phyloP scores from a whole-genome alignment of 2,797 vertebrate species.

The Phoebastria nigripes region DNA sequence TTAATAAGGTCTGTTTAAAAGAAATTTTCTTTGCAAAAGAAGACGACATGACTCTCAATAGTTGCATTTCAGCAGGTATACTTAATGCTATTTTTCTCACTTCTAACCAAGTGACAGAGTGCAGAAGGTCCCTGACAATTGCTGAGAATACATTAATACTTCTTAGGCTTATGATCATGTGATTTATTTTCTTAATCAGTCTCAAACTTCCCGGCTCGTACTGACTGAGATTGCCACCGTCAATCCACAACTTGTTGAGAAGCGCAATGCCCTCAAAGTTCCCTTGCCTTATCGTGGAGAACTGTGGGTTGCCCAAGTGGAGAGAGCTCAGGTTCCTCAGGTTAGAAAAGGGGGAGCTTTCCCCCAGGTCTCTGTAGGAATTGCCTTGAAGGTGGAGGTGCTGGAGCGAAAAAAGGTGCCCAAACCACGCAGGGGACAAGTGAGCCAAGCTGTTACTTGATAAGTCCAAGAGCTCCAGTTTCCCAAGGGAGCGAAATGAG shows the following conservation, averaged over 20 bases:
- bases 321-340: constrained; percentile 70
- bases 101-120: constrained; percentile 56
- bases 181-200: constrained; percentile 25
- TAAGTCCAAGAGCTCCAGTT: constrained; percentile 76
- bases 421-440: constrained; percentile 76
- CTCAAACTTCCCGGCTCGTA: constrained; percentile 67
- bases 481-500: constrained; percentile 63
- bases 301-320: constrained; percentile 59
- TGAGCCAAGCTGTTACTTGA: constrained; percentile 72
- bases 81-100: constrained; percentile 43
- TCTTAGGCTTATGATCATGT: constrained; percentile 55
- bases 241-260: constrained; percentile 73
- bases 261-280: constrained; percentile 71
- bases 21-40: constrained; percentile 35
- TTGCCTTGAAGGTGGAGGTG: constrained; percentile 76
- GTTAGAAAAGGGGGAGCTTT: constrained; percentile 64
- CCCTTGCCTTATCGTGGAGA: constrained; percentile 47
- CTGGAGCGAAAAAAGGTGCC: constrained; percentile 65
- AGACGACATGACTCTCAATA: background rate
- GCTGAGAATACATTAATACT: background rate
- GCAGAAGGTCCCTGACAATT: constrained; percentile 7
- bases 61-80: background rate
- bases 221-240: constrained; percentile 52
- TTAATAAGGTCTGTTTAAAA: constrained; percentile 54
- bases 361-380: constrained; percentile 70